Evolutionary conservation across 2,888 invertebrate species (phyloP).

Genomic region (Aspidiotus destructor): DNA sequence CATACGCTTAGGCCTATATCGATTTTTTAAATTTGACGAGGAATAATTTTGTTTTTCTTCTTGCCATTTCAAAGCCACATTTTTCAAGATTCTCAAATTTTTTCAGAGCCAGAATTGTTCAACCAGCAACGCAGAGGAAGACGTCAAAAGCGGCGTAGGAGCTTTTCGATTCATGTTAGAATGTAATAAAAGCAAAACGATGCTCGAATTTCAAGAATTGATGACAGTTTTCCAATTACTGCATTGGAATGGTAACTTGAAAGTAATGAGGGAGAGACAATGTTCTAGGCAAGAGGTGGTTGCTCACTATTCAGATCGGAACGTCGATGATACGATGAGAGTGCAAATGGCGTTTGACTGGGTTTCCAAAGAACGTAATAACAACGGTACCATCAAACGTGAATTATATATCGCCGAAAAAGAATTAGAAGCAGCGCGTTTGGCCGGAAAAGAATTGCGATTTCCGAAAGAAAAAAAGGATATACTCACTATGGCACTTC

Average conservation of each 20-base stretch:
- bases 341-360: constrained; percentile 93
- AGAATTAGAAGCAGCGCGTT: constrained; percentile 72
- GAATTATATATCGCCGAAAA: constrained; percentile 77
- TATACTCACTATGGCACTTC: constrained; percentile 78
- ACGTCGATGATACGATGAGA: constrained; percentile 89
- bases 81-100: not conserved
- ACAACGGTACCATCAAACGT: constrained; percentile 60
- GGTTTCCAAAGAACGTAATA: constrained; percentile 72
- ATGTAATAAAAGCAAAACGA: constrained; percentile 62
- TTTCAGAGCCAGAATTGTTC: constrained; percentile 39
- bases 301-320: constrained; percentile 84
- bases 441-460: constrained; percentile 80
- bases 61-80: not conserved
- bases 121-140: constrained; percentile 39
- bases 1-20: too few species aligned
- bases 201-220: constrained; percentile 91
- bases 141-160: constrained; percentile 66
- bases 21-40: not conserved
- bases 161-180: constrained; percentile 58
- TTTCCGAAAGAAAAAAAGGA: constrained; percentile 94
- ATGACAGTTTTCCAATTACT: constrained; percentile 96
- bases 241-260: constrained; percentile 93
- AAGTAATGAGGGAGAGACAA: constrained; percentile 89
- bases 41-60: not conserved
- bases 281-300: constrained; percentile 88